Conservation (phyloP, 2,888 invertebrate species). For the Creontiades dilutus region DNA sequence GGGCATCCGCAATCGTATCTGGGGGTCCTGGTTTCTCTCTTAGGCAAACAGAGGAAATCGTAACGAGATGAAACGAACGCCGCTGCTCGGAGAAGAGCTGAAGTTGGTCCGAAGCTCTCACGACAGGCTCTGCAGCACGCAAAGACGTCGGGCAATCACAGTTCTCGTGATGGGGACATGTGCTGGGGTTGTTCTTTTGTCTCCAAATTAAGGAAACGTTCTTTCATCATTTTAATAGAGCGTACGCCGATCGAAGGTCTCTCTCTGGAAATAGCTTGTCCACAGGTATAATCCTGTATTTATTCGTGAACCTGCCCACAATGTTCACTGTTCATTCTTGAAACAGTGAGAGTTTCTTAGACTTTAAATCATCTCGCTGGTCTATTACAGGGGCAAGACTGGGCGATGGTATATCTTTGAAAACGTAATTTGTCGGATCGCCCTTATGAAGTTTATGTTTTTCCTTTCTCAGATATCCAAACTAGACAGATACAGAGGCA, state of each 20-base stretch:
- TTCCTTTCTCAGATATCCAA: too few species aligned
- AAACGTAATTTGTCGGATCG: too few species aligned
- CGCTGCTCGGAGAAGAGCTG: not conserved
- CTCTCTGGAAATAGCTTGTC: too few species aligned
- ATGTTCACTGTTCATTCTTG: too few species aligned
- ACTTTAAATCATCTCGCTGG: too few species aligned
- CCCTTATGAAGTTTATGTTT: too few species aligned
- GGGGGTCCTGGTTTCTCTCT: not conserved
- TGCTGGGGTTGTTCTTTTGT: conserved; percentile 20
- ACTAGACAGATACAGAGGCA: too few species aligned
- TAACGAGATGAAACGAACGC: conserved; percentile 17
- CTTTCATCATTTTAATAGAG: conserved; percentile 16
- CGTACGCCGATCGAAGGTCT: not conserved
- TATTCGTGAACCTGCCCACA: too few species aligned
- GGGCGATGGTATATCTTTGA: too few species aligned
- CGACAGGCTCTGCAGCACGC: not conserved
- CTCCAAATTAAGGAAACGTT: conserved; percentile 29
- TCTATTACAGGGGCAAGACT: too few species aligned
- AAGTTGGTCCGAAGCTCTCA: not conserved
- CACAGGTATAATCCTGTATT: too few species aligned
- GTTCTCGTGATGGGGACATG: conserved; percentile 12
- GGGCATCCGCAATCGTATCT: not conserved
- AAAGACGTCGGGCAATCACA: conserved; percentile 3
- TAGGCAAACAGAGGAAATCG: conserved; percentile 29
- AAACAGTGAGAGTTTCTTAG: too few species aligned